Evolutionary conservation across 2,113 vertebrate species (phyloP).

Genomic region (Nycticorax nycticorax): DNA sequence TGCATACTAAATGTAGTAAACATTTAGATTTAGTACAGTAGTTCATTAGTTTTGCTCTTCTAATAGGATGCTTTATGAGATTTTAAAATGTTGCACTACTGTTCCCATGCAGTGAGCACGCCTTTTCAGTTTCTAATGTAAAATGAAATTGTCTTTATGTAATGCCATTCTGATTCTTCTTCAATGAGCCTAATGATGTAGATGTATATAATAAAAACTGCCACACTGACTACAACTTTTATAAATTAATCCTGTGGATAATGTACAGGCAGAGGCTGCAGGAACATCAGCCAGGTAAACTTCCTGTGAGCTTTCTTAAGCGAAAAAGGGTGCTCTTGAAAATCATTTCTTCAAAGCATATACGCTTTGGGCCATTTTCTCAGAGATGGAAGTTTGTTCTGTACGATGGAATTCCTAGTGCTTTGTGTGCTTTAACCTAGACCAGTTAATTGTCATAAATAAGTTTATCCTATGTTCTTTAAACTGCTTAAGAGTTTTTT

Average conservation of each 20-base stretch:
- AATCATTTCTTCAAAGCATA: not conserved
- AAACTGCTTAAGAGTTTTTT: not conserved
- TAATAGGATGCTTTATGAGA: not conserved
- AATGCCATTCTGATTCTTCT: not conserved
- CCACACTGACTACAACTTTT: not conserved
- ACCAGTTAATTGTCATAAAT: accelerated
- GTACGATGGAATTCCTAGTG: not conserved
- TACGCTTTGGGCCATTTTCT: not conserved
- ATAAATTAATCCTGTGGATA: not conserved
- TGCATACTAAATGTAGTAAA: not conserved
- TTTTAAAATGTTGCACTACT: not conserved
- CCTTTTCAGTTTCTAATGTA: not conserved
- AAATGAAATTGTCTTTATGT: not conserved
- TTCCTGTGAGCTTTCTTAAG: not conserved
- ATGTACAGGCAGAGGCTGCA: not conserved
- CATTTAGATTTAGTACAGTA: not conserved
- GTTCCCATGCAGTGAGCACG: not conserved
- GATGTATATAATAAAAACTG: constrained; percentile 22
- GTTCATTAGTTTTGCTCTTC: not conserved
- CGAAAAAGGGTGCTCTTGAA: not conserved
- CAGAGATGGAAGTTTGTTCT: not conserved
- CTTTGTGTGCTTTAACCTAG: not conserved
- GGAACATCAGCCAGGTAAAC: not conserved
- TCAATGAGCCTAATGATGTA: not conserved
- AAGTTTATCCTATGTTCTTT: not conserved